Evolutionary conservation across 2,113 vertebrate species (phyloP), one percentile per base, ranked within the genome.

Genomic region (Calypte anna): DNA sequence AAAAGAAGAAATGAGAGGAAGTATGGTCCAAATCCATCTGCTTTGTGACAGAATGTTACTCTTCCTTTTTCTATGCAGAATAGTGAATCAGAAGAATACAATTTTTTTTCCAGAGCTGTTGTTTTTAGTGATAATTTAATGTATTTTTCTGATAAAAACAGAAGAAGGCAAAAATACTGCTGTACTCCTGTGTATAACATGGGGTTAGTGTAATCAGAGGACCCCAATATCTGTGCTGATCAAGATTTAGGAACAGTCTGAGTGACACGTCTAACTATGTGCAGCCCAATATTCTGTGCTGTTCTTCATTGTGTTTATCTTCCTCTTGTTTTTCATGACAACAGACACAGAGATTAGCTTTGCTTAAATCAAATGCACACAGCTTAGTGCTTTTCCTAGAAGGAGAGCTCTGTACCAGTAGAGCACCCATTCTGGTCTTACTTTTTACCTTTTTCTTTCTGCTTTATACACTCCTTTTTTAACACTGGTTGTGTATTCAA

Each of bases 31-130:
- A 94, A 90, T 36, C 28, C 7, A 14, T 55, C 17, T 76, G 22
- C 20, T 82, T 93, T 86, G 87, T 62, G 75, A 85, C 38, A 91
- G 61, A 82, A 67, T 84, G 70, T 5, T 82, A 82, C 90, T 88
- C 84, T 97, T 36, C 88, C 64, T 95, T 88, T 83, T 90, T 96
- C 25, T 68, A 12, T 51, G 72, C 50, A 57, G 59, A 69, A 13
- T 20, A 59, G 31, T 72, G 63, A 82, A 72, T n/a, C 31, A 54
- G 58, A 64, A 79, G 18, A 33, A 70, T 64, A 62, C 3, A 46
- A 46, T 48, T 48, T 48, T 21, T 48, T 48, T 21, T 5, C 19
- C 7, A 22, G 9, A 50, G 55, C 2, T 44, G 8, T 7, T 59
- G 5, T 57, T 63, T 91, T 95, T 73, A 31, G 30, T 64, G 23